phyloP scores from a whole-genome alignment of 2,888 invertebrate species.

The Autographa gamma region DNA sequence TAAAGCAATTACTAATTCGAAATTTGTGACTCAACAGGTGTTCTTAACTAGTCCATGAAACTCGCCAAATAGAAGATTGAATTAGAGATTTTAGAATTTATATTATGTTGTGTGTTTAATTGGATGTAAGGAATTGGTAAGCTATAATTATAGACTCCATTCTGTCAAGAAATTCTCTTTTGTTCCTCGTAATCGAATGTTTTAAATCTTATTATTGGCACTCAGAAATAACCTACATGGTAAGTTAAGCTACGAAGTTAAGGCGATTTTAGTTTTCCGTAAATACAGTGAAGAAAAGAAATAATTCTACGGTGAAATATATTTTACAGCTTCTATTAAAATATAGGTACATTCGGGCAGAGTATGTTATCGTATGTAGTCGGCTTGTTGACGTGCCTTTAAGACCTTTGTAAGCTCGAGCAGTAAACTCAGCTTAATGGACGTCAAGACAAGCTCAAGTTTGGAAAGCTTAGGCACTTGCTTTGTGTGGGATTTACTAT shows the following conservation, averaged over 20 bases:
- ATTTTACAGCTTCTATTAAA: neutral
- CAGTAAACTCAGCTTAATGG: slow-evolving; percentile 59
- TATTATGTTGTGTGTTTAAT: slow-evolving; percentile 31
- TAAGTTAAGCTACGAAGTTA: neutral
- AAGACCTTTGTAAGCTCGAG: slow-evolving; percentile 55
- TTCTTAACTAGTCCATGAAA: slow-evolving; percentile 55
- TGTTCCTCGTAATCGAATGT: neutral
- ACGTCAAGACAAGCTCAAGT: slow-evolving; percentile 59
- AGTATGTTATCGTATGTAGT: slow-evolving; percentile 49
- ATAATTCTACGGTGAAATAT: neutral
- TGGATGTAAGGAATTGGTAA: slow-evolving; percentile 37
- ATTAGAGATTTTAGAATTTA: slow-evolving; percentile 38
- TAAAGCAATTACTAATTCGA: slow-evolving; percentile 55
- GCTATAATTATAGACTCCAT: slow-evolving; percentile 13
- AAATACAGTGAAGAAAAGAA: neutral
- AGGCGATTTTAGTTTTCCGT: neutral
- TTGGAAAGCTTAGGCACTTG: slow-evolving; percentile 34
- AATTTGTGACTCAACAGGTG: slow-evolving; percentile 60
- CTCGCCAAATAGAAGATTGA: slow-evolving; percentile 41
- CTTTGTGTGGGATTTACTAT: slow-evolving; percentile 25
- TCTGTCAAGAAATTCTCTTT: slow-evolving; percentile 14
- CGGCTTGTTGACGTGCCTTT: slow-evolving; percentile 58
- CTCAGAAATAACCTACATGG: neutral
- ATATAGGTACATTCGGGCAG: slow-evolving; percentile 45
- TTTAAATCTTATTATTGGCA: neutral